Evolutionary conservation across 2,888 invertebrate genomes (phyloP).

Genomic region (Dione vanillae): DNA sequence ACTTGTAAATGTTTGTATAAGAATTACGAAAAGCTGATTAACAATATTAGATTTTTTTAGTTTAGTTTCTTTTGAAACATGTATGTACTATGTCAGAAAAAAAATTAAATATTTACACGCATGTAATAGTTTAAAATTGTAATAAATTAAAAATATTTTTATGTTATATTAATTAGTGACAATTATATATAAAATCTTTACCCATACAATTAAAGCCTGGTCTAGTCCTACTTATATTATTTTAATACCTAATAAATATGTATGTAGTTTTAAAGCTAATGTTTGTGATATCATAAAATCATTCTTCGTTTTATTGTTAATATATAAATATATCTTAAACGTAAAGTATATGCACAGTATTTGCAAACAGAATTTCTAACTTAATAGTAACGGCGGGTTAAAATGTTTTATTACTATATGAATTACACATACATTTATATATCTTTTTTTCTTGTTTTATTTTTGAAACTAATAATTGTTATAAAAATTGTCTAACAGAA

Average conservation of each 20-base stretch:
- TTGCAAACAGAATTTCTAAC: background rate
- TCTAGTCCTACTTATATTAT: background rate
- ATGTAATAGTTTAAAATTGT: too few species aligned
- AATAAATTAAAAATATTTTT: too few species aligned
- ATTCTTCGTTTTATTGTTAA: background rate
- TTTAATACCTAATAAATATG: background rate
- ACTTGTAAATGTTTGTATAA: conserved; percentile 1
- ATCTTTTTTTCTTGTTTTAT: background rate
- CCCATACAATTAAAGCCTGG: too few species aligned
- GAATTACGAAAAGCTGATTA: background rate
- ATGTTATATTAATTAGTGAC: too few species aligned
- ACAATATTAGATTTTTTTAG: background rate
- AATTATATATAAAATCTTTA: too few species aligned
- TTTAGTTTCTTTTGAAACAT: background rate
- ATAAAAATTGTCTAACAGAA: too few species aligned
- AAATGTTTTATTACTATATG: background rate
- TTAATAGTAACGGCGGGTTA: background rate
- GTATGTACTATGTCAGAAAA: too few species aligned
- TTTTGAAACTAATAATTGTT: background rate
- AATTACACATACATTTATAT: background rate
- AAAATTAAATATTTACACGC: too few species aligned
- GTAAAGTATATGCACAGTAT: background rate
- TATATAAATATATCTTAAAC: too few species aligned
- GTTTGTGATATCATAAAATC: background rate
- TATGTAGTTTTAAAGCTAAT: background rate